Conservation (phyloP, 2,888 invertebrate species). For the Microchrysa polita region DNA sequence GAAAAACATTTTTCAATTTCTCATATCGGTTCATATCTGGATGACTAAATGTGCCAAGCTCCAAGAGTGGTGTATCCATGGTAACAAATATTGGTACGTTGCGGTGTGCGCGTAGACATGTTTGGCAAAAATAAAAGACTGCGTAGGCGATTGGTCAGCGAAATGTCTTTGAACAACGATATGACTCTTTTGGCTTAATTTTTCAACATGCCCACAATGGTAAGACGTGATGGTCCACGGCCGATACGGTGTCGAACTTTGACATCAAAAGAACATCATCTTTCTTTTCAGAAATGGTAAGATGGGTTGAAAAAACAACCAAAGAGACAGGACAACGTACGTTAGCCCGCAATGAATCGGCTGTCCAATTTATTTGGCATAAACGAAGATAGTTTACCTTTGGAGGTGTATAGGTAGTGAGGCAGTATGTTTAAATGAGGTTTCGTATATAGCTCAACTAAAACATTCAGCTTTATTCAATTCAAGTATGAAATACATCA, state of each 20-base stretch:
- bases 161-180: neutral
- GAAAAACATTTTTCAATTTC: conserved; percentile 20
- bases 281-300: conserved; percentile 3
- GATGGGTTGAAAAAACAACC: neutral
- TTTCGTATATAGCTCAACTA: too few species aligned
- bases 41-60: neutral
- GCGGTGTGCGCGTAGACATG: neutral
- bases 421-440: too few species aligned
- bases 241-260: conserved; percentile 37
- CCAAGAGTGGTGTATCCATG: too few species aligned
- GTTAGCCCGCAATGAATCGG: conserved; percentile 8
- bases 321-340: neutral
- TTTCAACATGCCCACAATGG: neutral
- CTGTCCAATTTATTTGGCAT: conserved; percentile 27
- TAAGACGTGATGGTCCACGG: neutral
- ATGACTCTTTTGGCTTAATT: neutral
- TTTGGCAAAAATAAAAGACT: conserved; percentile 2
- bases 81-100: neutral
- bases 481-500: too few species aligned
- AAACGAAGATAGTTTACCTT: neutral
- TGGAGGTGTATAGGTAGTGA: too few species aligned
- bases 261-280: conserved; percentile 21
- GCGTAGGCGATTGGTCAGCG: conserved; percentile 25
- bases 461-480: too few species aligned
- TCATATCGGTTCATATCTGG: conserved; percentile 7